These are phyloP conservation scores for Paguma larvata DNA, from an alignment of 2,797 vertebrate species.

Conservation along the genomic window DNA sequence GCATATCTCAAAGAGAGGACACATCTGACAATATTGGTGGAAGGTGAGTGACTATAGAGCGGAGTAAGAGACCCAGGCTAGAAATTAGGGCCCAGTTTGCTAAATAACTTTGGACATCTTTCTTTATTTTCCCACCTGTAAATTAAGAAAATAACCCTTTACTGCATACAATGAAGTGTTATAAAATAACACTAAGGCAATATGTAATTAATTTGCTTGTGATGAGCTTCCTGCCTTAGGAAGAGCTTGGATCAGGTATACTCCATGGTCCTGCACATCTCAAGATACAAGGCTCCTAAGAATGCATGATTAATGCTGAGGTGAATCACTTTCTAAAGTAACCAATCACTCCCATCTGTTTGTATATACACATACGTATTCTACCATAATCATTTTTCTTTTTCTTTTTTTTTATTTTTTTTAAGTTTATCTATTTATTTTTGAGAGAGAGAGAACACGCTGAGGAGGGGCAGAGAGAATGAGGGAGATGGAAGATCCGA, in stretches of 20 bases:
- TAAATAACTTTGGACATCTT: constrained; percentile 16
- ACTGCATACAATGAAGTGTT: background rate
- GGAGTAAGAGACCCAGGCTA: background rate
- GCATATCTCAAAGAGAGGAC: background rate
- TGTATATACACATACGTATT: background rate
- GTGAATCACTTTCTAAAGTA: constrained; percentile 9
- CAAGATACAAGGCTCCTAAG: background rate
- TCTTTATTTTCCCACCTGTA: background rate
- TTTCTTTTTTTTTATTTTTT: too few relatives aligned
- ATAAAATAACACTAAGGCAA: background rate
- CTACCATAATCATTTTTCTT: background rate
- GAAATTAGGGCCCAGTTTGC: background rate
- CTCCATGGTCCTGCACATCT: background rate
- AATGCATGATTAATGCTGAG: background rate
- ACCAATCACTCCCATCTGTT: background rate
- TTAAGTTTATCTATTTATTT: too few relatives aligned
- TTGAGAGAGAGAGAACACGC: too few relatives aligned
- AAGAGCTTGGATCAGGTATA: background rate
- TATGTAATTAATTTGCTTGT: background rate
- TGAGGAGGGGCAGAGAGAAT: too few relatives aligned
- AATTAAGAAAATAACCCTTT: background rate
- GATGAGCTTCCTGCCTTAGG: background rate
- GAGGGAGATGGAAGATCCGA: too few relatives aligned
- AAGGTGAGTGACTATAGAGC: background rate
- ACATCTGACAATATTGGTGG: background rate